Percentiles rank a stretch among this genome's conserved stretches.
phyloP scores from a whole-genome alignment of 2,888 invertebrate genomes.

The Schrankia costaestrigalis region DNA sequence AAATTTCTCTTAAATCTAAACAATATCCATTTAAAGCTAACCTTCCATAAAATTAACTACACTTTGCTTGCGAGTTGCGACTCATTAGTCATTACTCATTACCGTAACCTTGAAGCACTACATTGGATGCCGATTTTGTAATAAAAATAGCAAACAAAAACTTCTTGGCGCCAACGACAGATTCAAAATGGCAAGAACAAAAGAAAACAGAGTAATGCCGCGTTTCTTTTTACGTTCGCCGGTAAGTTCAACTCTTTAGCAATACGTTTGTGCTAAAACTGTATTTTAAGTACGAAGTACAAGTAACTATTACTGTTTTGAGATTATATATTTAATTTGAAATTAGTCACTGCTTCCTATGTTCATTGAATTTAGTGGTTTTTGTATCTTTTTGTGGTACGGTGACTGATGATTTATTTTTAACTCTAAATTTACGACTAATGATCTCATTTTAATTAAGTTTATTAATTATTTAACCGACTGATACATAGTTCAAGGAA shows the following conservation, averaged over 20 bases:
- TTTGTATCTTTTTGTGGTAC: too few species aligned
- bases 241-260: slow-evolving; percentile 2
- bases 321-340: too few species aligned
- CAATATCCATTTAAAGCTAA: too few species aligned
- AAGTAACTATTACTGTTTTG: too few species aligned
- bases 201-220: slow-evolving; percentile 24
- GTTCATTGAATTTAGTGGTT: too few species aligned
- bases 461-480: too few species aligned
- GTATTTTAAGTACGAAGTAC: background rate
- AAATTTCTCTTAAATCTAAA: too few species aligned
- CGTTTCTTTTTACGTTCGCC: slow-evolving; percentile 22
- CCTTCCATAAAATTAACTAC: slow-evolving; percentile 32
- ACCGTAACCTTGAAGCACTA: slow-evolving; percentile 39
- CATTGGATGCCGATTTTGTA: slow-evolving; percentile 52
- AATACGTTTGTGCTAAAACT: background rate
- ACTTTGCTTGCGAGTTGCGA: slow-evolving; percentile 46
- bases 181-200: slow-evolving; percentile 36
- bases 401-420: too few species aligned
- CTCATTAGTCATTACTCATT: slow-evolving; percentile 56
- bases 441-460: too few species aligned
- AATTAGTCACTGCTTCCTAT: too few species aligned
- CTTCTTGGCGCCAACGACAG: slow-evolving; percentile 56
- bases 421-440: too few species aligned
- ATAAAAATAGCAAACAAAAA: slow-evolving; percentile 58
- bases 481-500: too few species aligned